phyloP scores from a whole-genome alignment of 1,140 invertebrate species.

The Wiebesia pumilae region DNA sequence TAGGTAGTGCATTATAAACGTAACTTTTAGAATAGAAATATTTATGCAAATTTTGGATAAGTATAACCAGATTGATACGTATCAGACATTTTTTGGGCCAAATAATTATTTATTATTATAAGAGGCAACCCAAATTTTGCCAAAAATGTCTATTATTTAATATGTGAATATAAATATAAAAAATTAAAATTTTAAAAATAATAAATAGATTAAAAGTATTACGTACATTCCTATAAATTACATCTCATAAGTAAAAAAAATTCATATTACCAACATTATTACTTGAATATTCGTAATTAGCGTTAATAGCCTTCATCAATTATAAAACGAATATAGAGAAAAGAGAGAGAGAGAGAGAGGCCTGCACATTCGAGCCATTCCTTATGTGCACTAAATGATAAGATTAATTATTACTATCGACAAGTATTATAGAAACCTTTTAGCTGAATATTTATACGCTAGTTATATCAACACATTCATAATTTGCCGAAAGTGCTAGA shows the following conservation, averaged over 20 bases:
- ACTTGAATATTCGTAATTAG: slow-evolving; percentile 18
- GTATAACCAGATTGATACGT: not conserved
- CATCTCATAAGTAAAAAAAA: not conserved
- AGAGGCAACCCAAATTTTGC: not conserved
- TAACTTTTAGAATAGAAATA: not conserved
- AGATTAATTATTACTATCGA: slow-evolving; percentile 24
- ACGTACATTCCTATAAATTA: not conserved
- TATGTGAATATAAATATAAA: not conserved
- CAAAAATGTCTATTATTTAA: not conserved
- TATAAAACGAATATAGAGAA: slow-evolving; percentile 26
- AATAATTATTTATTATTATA: not conserved
- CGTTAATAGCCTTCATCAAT: slow-evolving; percentile 25
- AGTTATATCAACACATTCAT: not conserved
- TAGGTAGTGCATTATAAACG: not conserved
- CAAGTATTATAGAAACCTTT: not conserved
- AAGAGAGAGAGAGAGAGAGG: not conserved
- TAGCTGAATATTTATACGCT: not conserved
- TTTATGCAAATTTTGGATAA: too few relatives aligned
- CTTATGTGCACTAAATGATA: not conserved
- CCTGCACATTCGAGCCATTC: not conserved
- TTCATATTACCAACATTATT: not conserved
- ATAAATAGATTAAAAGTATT: too few relatives aligned
- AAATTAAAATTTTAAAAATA: too few relatives aligned
- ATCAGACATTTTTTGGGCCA: not conserved
- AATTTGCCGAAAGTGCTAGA: not conserved